Conservation (phyloP, 1,140 invertebrate genomes). For the Brachionus paranguensis region DNA sequence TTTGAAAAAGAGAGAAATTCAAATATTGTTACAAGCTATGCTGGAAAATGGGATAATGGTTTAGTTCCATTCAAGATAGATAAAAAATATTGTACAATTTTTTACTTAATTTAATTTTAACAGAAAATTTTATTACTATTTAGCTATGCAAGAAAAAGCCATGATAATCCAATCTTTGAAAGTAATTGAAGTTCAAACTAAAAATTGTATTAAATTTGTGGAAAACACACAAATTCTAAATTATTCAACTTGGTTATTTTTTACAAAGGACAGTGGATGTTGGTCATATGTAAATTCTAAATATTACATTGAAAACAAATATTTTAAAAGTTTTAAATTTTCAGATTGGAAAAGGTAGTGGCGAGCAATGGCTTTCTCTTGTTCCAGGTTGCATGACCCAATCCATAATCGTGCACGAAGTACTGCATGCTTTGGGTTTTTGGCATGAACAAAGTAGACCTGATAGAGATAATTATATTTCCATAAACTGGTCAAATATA, state of each 20-base stretch:
- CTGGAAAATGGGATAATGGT: slow-evolving; percentile 1
- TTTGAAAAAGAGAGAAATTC: background rate
- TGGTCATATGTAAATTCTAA: slow-evolving; percentile 13
- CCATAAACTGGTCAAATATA: slow-evolving; percentile 50
- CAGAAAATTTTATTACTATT: background rate
- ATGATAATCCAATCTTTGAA: background rate
- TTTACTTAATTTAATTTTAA: too few relatives aligned
- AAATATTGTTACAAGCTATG: slow-evolving; percentile 16
- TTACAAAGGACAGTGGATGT: background rate
- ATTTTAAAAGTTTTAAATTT: background rate
- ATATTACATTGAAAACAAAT: too few relatives aligned
- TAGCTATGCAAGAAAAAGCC: background rate
- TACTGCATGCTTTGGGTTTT: slow-evolving; percentile 82
- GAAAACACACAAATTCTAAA: background rate
- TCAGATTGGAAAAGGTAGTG: background rate
- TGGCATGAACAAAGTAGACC: slow-evolving; percentile 54
- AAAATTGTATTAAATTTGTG: slow-evolving; percentile 31
- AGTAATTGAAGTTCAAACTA: slow-evolving; percentile 34
- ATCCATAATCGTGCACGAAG: slow-evolving; percentile 94
- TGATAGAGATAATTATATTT: slow-evolving; percentile 52
- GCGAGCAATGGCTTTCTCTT: background rate
- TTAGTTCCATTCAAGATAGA: slow-evolving; percentile 9
- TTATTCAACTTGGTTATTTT: slow-evolving; percentile 4
- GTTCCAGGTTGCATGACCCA: background rate
- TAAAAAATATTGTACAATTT: background rate